Percentiles rank a stretch among this genome's conserved stretches.
Evolutionary conservation across 2,888 invertebrate genomes (phyloP).

Genomic region (Patella depressa): DNA sequence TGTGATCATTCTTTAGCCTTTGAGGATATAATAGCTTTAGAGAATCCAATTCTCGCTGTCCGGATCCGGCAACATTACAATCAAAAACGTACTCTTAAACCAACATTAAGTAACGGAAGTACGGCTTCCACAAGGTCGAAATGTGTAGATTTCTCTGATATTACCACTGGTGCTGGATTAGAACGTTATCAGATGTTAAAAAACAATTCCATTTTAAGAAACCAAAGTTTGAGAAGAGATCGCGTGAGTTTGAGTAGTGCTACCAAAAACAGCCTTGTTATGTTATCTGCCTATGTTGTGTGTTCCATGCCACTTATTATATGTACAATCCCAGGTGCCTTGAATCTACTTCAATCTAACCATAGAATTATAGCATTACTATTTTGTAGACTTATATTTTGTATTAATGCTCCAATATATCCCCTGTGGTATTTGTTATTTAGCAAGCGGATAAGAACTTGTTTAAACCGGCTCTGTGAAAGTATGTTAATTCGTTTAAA

Average conservation of each 20-base stretch:
- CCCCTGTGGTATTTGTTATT: constrained; percentile 67
- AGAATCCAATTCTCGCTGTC: constrained; percentile 53
- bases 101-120: constrained; percentile 44
- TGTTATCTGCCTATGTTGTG: constrained; percentile 57
- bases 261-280: constrained; percentile 64
- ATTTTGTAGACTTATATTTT: constrained; percentile 56
- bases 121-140: constrained; percentile 36
- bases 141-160: constrained; percentile 61
- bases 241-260: constrained; percentile 58
- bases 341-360: constrained; percentile 29
- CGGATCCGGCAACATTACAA: constrained; percentile 16
- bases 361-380: constrained; percentile 50
- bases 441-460: constrained; percentile 62
- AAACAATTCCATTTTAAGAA: constrained; percentile 44
- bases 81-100: constrained; percentile 42
- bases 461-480: constrained; percentile 53
- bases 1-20: constrained; percentile 48
- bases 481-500: constrained; percentile 27
- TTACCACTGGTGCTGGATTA: constrained; percentile 60
- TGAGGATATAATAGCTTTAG: constrained; percentile 58
- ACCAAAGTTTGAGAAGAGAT: constrained; percentile 56
- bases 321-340: constrained; percentile 51
- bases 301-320: constrained; percentile 62
- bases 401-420: constrained; percentile 61
- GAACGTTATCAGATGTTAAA: constrained; percentile 57